Evolutionary conservation across 2,888 invertebrate genomes (phyloP).

Genomic region (Phyllotreta striolata): DNA sequence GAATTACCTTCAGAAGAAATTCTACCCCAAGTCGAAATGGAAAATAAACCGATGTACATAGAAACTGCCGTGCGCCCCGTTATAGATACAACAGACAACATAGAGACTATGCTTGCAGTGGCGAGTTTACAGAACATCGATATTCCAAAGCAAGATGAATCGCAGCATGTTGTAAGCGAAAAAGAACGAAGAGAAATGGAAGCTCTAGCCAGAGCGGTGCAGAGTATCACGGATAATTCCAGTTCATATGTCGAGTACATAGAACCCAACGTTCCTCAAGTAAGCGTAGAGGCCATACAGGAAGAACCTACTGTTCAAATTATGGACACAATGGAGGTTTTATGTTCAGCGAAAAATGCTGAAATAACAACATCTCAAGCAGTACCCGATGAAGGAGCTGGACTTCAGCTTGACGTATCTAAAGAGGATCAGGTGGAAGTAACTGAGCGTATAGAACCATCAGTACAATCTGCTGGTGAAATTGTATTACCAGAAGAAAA

Average conservation of each 20-base stretch:
- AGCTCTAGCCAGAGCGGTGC: constrained; percentile 46
- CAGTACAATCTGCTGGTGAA: too few species aligned
- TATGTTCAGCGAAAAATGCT: not conserved
- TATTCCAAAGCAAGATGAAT: constrained; percentile 30
- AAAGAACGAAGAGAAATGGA: constrained; percentile 47
- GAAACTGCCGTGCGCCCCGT: constrained; percentile 18
- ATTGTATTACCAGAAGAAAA: too few species aligned
- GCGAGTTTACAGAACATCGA: constrained; percentile 45
- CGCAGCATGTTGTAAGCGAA: constrained; percentile 39
- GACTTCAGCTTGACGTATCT: too few species aligned
- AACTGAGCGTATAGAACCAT: too few species aligned
- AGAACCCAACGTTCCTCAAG: constrained; percentile 8
- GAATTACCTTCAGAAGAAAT: constrained; percentile 15
- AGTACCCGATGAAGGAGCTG: too few species aligned
- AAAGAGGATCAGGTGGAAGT: too few species aligned
- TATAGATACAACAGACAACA: constrained; percentile 40
- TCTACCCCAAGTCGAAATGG: constrained; percentile 37
- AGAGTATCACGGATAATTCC: constrained; percentile 45
- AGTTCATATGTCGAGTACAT: constrained; percentile 29
- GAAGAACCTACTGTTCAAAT: constrained; percentile 8
- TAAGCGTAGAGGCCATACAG: constrained; percentile 13
- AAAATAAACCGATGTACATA: constrained; percentile 26
- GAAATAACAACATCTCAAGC: too few species aligned
- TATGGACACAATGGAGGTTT: not conserved
- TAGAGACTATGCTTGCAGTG: constrained; percentile 46